A percentile compares a stretch with the other conserved stretches of the same genome.
phyloP scores from a whole-genome alignment of 2,113 vertebrate genomes.

The Gallinago jamesoni region DNA sequence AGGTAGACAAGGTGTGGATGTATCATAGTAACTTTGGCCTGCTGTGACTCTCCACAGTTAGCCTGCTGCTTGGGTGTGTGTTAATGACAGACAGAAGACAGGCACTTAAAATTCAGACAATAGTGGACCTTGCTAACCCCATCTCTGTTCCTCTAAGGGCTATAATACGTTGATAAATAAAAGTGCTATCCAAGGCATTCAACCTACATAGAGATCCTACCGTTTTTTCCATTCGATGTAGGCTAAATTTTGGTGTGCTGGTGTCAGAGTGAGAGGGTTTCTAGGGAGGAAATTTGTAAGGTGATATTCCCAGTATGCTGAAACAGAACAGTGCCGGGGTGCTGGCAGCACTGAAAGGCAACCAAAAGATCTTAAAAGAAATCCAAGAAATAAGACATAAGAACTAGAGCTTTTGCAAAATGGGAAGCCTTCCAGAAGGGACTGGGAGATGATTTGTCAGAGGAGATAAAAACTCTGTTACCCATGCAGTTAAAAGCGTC shows the following conservation, averaged over 20 bases:
- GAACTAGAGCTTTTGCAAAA: background rate
- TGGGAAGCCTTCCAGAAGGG: background rate
- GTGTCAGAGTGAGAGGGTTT: background rate
- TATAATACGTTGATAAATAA: background rate
- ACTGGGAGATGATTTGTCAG: background rate
- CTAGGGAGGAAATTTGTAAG: background rate
- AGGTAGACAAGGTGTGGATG: background rate
- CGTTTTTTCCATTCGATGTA: background rate
- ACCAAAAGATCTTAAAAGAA: background rate
- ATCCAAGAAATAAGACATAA: background rate
- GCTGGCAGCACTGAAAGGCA: background rate
- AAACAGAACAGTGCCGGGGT: background rate
- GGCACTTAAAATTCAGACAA: background rate
- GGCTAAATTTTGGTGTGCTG: background rate
- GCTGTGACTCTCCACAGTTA: background rate
- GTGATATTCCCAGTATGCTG: background rate
- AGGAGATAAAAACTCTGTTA: background rate
- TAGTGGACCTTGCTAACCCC: background rate
- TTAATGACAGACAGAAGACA: background rate
- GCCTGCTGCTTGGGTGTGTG: rapidly evolving
- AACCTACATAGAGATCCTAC: background rate
- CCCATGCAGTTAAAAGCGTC: background rate
- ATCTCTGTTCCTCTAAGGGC: background rate
- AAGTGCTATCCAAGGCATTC: background rate
- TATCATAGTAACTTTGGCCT: background rate